Conservation (phyloP, 2,888 invertebrate genomes). For the Heliconius ethilla region DNA sequence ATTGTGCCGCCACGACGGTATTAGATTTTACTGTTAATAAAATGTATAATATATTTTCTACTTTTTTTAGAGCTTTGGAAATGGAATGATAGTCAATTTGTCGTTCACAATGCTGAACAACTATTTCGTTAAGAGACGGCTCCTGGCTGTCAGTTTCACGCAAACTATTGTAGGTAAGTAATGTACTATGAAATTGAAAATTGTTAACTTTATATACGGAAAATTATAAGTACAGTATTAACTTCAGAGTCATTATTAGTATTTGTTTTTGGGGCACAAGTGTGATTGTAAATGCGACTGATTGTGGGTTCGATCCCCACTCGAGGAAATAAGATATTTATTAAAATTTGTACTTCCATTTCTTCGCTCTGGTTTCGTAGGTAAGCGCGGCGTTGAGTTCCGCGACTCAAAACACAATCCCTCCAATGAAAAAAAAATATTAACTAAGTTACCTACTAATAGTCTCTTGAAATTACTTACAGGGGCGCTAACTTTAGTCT, state of each 20-base stretch:
- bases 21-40: too few relatives aligned
- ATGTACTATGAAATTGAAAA: slow-evolving; percentile 7
- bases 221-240: not conserved
- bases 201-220: not conserved
- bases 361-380: too few relatives aligned
- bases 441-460: too few relatives aligned
- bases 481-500: slow-evolving; percentile 82
- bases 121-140: slow-evolving; percentile 60
- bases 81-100: slow-evolving; percentile 58
- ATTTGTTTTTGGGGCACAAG: too few relatives aligned
- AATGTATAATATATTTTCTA: not conserved
- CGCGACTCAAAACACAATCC: too few relatives aligned
- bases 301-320: too few relatives aligned
- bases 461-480: slow-evolving; percentile 52
- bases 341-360: too few relatives aligned
- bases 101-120: slow-evolving; percentile 57
- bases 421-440: too few relatives aligned
- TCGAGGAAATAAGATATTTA: too few relatives aligned
- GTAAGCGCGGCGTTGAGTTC: too few relatives aligned
- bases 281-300: too few relatives aligned
- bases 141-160: slow-evolving; percentile 57
- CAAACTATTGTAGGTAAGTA: slow-evolving; percentile 59
- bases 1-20: too few relatives aligned
- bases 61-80: slow-evolving; percentile 55
- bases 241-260: not conserved